Conservation (phyloP, 2,797 vertebrate species). For the Strix occidentalis region DNA sequence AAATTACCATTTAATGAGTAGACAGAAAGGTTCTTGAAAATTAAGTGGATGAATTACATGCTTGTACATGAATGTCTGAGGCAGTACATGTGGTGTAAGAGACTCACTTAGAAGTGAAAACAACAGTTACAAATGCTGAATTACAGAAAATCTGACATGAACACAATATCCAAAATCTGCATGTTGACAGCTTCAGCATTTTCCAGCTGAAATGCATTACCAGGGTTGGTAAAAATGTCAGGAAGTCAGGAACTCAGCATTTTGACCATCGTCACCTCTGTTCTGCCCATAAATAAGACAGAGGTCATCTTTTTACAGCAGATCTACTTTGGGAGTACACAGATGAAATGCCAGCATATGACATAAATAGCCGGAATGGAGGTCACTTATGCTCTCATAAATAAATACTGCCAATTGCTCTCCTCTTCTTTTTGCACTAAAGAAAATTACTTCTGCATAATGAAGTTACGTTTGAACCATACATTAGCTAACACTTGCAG, state of each 20-base stretch:
- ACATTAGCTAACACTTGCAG: background rate
- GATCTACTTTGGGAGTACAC: constrained; percentile 11
- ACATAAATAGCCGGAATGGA: constrained; percentile 25
- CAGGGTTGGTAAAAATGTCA: background rate
- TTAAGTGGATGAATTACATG: background rate
- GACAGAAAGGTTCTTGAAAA: constrained; percentile 34
- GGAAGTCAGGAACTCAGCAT: background rate
- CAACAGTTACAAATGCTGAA: background rate
- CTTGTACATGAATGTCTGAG: background rate
- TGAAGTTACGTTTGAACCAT: background rate
- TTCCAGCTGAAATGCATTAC: background rate
- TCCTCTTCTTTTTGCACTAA: background rate
- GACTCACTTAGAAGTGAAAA: background rate
- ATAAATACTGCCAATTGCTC: background rate
- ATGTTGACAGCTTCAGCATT: background rate
- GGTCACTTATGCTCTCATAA: background rate
- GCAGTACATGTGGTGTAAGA: background rate
- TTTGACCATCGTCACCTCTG: background rate
- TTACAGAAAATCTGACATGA: background rate
- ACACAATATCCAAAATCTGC: background rate
- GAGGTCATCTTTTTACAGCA: background rate
- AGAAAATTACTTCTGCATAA: background rate
- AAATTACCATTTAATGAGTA: constrained; percentile 37
- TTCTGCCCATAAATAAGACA: background rate
- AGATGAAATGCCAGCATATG: constrained; percentile 12